phyloP scores from a whole-genome alignment of 2,888 invertebrate species.

The Apodemia duryi region DNA sequence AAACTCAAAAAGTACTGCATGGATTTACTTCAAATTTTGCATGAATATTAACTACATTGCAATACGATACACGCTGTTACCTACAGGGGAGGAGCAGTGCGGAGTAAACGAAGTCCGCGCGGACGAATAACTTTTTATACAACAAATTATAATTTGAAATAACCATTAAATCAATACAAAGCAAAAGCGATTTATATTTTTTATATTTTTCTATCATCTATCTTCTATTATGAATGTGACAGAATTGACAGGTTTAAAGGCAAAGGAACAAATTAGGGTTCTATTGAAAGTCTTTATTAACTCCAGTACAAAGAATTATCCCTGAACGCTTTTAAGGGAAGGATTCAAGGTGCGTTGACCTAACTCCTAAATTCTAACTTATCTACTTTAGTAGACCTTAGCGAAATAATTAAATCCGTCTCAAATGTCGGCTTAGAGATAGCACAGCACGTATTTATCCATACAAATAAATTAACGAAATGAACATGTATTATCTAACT shows the following conservation, averaged over 20 bases:
- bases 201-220: conserved; percentile 3
- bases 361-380: background rate
- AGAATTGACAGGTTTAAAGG: conserved; percentile 4
- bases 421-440: background rate
- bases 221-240: conserved; percentile 6
- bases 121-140: too few relatives aligned
- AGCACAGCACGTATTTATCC: background rate
- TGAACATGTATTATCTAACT: background rate
- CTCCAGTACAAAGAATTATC: conserved; percentile 1
- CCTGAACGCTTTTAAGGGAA: background rate
- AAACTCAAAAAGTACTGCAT: too few relatives aligned
- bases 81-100: too few relatives aligned
- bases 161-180: background rate
- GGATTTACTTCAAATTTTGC: too few relatives aligned
- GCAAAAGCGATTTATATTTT: background rate
- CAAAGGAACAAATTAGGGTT: conserved; percentile 2
- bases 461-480: background rate
- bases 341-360: background rate
- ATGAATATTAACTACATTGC: too few relatives aligned
- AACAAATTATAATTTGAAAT: background rate
- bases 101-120: too few relatives aligned
- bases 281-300: conserved; percentile 4
- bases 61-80: too few relatives aligned
- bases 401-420: background rate
- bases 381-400: background rate